Base-by-base conservation (phyloP, 2,888 invertebrate species). In the Adelphocoris suturalis region DNA sequence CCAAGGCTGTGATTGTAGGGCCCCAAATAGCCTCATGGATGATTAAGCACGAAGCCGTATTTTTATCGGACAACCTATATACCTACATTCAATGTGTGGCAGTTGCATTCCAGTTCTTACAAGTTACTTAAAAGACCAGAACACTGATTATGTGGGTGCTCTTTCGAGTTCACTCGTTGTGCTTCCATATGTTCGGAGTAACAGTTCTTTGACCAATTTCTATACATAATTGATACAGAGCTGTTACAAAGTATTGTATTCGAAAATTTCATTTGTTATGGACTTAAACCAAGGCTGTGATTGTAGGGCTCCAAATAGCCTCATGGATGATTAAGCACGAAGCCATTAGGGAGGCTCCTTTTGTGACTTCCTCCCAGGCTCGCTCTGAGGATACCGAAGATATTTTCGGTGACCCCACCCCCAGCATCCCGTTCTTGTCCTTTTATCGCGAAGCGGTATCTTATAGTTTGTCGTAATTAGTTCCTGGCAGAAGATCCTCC, bases 381-480 rank as follows among this genome's bases (percentile, higher is more conserved):
- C 37, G 37, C 37, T 1, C 27, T 52, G 5, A 68, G 68, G 68
- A 68, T 27, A 68, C 68, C 23, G 23, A 27, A 23, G 68, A 68
- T 68, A 68, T 68, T 68, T 68, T 23, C 68, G 68, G 68, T 23
- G 68, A 68, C 23, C 68, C 23, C 23, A 19, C 68, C 23, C 23
- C 68, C 11, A 12, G 23, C 19, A 19, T 27, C 68, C 68, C 23
- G 68, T 27, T 68, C 68, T 23, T 13, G 68, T 13, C 68, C 68
- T 23, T 68, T 68, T 68, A 68, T 68, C 23, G 68, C 68, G 23
- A 68, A 68, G 19, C 68, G 68, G 68, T 68, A 68, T 68, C 68
- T 68, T 23, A 68, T 68, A 68, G 68, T 68, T 68, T 68, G 68
- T 68, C 68, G 68, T 68, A 68, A 68, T 68, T 68, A 68, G 68